Conservation (phyloP, 2,113 vertebrate species). For the Cardinalis cardinalis region DNA sequence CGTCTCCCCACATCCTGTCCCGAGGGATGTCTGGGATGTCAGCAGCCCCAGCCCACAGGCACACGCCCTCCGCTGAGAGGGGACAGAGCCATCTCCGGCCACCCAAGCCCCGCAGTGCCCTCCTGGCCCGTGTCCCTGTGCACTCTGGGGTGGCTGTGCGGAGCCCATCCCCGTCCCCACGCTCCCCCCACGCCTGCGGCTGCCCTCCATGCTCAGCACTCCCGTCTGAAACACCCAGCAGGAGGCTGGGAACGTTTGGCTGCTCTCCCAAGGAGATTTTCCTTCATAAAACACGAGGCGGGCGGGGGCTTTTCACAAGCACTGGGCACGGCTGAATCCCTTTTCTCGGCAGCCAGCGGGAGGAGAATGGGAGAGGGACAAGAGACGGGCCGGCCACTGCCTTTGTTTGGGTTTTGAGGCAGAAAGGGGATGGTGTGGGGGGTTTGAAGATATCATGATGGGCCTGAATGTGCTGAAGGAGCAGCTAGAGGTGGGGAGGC, state of each 20-base stretch:
- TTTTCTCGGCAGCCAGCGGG: slow-evolving; percentile 38
- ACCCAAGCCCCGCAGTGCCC: background rate
- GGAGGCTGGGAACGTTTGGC: slow-evolving; percentile 58
- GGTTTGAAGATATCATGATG: background rate
- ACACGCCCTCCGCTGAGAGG: accelerated
- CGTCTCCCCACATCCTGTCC: accelerated
- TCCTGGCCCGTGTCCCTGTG: accelerated
- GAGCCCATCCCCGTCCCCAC: background rate
- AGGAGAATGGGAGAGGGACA: background rate
- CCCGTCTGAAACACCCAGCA: slow-evolving; percentile 30
- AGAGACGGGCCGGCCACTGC: background rate
- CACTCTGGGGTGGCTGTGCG: accelerated
- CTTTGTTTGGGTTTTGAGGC: background rate
- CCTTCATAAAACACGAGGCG: slow-evolving; percentile 32
- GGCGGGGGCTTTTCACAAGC: slow-evolving; percentile 26
- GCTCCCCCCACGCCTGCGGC: background rate
- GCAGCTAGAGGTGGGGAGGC: background rate
- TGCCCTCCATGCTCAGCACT: background rate
- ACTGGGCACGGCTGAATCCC: background rate
- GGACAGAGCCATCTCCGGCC: background rate
- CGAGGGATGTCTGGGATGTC: accelerated
- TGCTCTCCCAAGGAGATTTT: slow-evolving; percentile 57
- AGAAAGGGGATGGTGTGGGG: background rate
- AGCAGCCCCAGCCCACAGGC: background rate
- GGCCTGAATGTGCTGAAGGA: background rate